These are phyloP conservation scores for Helicoverpa zea DNA, from an alignment of 1,140 invertebrate species.

Conservation along the genomic window DNA sequence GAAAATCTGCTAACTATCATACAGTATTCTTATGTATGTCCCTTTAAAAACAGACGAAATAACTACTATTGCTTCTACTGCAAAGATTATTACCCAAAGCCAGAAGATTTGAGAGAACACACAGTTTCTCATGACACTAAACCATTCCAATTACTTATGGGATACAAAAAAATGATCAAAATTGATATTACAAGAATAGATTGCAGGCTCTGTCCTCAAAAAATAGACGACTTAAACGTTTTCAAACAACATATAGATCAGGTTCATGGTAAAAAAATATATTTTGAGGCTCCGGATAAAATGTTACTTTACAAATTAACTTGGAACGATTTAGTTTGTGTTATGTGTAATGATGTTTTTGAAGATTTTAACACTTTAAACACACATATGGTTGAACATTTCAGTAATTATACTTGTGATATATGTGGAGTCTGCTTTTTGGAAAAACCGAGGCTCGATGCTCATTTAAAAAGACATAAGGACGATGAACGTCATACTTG, in stretches of 20 bases:
- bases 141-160: conserved; percentile 78
- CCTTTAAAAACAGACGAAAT: conserved; percentile 81
- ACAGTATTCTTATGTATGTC: conserved; percentile 79
- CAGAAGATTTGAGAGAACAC: conserved; percentile 80
- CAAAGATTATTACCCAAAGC: conserved; percentile 81
- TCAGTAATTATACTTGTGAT: conserved; percentile 81
- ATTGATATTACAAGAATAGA: conserved; percentile 82
- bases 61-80: conserved; percentile 84
- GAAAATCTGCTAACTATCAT: conserved; percentile 80
- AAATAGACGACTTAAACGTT: conserved; percentile 74
- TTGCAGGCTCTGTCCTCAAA: conserved; percentile 73
- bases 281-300: conserved; percentile 78
- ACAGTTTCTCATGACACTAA: conserved; percentile 79
- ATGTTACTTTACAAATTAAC: conserved; percentile 74
- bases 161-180: conserved; percentile 82
- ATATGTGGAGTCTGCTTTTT: conserved; percentile 81
- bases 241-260: conserved; percentile 80
- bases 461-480: conserved; percentile 78
- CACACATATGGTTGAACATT: conserved; percentile 82
- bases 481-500: conserved; percentile 79
- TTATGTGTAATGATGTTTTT: conserved; percentile 80
- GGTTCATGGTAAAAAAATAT: conserved; percentile 77
- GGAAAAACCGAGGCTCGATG: conserved; percentile 75
- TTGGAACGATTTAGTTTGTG: conserved; percentile 81
- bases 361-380: conserved; percentile 81